Conservation (phyloP, 2,888 invertebrate genomes). For the Suillia variegata region DNA sequence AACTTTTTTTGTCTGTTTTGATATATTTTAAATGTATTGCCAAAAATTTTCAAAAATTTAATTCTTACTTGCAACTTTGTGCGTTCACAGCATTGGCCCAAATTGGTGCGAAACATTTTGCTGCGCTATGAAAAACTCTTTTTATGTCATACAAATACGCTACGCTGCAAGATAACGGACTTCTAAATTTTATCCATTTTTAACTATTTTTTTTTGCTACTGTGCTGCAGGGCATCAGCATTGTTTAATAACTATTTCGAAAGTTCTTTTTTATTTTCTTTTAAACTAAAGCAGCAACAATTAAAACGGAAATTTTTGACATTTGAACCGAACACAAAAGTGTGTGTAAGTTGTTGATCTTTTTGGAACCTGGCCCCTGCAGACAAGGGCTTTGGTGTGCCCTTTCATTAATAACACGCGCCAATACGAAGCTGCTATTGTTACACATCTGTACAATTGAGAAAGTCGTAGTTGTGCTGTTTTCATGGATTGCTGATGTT, state of each 20-base stretch:
- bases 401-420: constrained; percentile 18
- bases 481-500: constrained; percentile 1
- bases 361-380: not conserved
- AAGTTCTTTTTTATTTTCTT: no score
- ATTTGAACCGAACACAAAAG: constrained; percentile 14
- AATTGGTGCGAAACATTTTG: constrained; percentile 6
- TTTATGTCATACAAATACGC: constrained; percentile 5
- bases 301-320: constrained; percentile 13
- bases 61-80: not conserved
- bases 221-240: constrained; percentile 14
- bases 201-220: constrained; percentile 8
- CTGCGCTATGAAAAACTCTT: not conserved
- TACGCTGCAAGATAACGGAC: not conserved
- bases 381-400: not conserved
- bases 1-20: not conserved
- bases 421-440: constrained; percentile 1
- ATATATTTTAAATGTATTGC: constrained; percentile 21
- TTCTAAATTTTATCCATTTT: not conserved
- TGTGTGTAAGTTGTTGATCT: not conserved
- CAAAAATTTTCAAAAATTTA: constrained; percentile 26
- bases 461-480: no score
- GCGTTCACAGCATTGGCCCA: constrained; percentile 1
- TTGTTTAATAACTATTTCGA: not conserved
- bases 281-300: constrained; percentile 10
- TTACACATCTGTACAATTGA: not conserved